These are phyloP conservation scores for Antigone vipio DNA, from an alignment of 2,113 vertebrate genomes.

Conservation along the genomic window DNA sequence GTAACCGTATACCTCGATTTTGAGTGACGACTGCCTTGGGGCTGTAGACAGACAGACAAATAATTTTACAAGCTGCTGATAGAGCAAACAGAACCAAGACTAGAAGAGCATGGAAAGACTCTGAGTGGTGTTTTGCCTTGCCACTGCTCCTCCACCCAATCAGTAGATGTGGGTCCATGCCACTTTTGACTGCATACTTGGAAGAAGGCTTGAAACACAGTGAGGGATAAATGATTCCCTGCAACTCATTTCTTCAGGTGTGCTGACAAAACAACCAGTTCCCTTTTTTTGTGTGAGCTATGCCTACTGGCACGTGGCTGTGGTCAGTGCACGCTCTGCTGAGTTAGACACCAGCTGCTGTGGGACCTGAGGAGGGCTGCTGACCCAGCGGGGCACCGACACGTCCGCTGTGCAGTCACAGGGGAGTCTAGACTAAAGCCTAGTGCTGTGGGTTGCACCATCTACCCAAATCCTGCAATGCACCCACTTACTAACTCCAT, in stretches of 20 bases:
- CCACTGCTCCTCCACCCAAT: neutral
- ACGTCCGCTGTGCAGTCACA: neutral
- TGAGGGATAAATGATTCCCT: neutral
- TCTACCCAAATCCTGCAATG: neutral
- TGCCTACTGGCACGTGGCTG: neutral
- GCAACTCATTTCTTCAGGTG: neutral
- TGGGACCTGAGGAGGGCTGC: neutral
- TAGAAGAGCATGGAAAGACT: neutral
- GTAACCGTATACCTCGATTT: neutral
- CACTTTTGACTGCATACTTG: neutral
- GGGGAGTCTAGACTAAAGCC: neutral
- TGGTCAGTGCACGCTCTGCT: rapidly evolving
- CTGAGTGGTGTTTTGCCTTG: neutral
- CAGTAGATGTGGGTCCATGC: neutral
- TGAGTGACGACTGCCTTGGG: neutral
- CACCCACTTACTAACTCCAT: neutral
- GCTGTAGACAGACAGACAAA: neutral
- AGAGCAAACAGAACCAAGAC: neutral
- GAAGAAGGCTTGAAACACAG: neutral
- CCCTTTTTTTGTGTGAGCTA: neutral
- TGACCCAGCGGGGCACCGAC: neutral
- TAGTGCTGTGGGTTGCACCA: neutral
- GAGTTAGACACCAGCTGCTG: neutral
- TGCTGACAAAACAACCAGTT: neutral
- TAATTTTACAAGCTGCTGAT: neutral